A percentile compares a stretch with the other conserved stretches of the same genome.
Conservation (phyloP, 1,140 invertebrate genomes). For the Nomia melanderi region DNA sequence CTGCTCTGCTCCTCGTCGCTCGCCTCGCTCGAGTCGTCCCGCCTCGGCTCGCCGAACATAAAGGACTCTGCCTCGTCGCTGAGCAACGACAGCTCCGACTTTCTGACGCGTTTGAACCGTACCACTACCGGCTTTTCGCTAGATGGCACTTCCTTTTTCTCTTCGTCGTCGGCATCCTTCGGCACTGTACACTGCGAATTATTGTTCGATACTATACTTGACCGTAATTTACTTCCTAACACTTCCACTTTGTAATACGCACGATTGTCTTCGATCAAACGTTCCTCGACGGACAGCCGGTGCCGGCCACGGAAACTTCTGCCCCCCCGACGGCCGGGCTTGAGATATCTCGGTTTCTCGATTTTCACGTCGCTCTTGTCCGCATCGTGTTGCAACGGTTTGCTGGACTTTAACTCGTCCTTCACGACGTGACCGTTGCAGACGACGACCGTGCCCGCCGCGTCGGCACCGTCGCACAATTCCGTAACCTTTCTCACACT, state of each 20-base stretch:
- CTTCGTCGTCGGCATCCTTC: slow-evolving; percentile 64
- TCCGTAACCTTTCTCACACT: slow-evolving; percentile 37
- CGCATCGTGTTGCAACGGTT: slow-evolving; percentile 16
- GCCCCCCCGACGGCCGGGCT: slow-evolving; percentile 65
- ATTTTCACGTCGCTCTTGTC: slow-evolving; percentile 18
- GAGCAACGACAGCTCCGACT: slow-evolving; percentile 87
- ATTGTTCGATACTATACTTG: slow-evolving; percentile 78
- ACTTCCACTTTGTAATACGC: slow-evolving; percentile 89
- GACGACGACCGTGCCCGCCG: slow-evolving; percentile 17
- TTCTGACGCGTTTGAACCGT: slow-evolving; percentile 87
- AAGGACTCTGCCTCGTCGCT: slow-evolving; percentile 92
- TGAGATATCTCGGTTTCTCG: slow-evolving; percentile 20
- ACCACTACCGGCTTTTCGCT: slow-evolving; percentile 84
- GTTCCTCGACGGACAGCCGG: slow-evolving; percentile 82
- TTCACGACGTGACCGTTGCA: slow-evolving; percentile 49
- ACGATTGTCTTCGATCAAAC: slow-evolving; percentile 83
- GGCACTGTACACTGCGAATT: slow-evolving; percentile 51
- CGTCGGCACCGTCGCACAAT: slow-evolving; percentile 27
- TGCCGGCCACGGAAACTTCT: slow-evolving; percentile 75
- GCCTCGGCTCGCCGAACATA: slow-evolving; percentile 87
- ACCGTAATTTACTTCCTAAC: slow-evolving; percentile 85
- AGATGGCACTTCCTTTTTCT: slow-evolving; percentile 76
- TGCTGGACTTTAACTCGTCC: slow-evolving; percentile 23
- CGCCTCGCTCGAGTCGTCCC: slow-evolving; percentile 82
- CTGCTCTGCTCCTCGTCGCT: slow-evolving; percentile 78